phyloP scores from a whole-genome alignment of 2,888 invertebrate genomes.

The Apamea anceps region DNA sequence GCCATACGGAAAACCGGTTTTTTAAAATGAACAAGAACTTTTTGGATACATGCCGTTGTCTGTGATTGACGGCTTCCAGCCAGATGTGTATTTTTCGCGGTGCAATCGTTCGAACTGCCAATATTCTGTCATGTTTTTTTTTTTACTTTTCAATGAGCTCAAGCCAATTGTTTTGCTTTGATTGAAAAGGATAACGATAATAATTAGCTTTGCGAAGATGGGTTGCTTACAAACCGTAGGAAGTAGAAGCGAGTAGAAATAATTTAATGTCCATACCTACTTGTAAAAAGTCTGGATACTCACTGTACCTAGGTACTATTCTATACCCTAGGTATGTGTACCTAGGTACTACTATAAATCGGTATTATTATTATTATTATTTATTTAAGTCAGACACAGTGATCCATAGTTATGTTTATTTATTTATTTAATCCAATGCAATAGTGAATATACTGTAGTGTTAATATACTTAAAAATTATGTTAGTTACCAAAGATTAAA shows the following conservation, averaged over 20 bases:
- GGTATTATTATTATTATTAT: background rate
- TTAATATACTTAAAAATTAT: no score
- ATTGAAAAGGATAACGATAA: background rate
- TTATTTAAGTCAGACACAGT: no score
- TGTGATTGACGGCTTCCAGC: slow-evolving; percentile 43
- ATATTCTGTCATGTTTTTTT: slow-evolving; percentile 19
- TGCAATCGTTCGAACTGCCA: slow-evolving; percentile 42
- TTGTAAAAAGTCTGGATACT: background rate
- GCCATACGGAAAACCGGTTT: slow-evolving; percentile 17
- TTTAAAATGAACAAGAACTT: slow-evolving; percentile 16
- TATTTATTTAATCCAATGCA: no score
- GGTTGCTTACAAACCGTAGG: background rate
- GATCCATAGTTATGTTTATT: no score
- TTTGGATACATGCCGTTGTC: slow-evolving; percentile 20
- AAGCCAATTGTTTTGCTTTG: slow-evolving; percentile 18
- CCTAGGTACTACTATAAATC: background rate
- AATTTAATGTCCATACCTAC: background rate
- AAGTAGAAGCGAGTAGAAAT: background rate
- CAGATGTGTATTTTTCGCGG: slow-evolving; percentile 25
- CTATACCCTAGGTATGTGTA: no score
- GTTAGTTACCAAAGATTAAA: no score
- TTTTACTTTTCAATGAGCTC: slow-evolving; percentile 9
- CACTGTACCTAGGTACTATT: no score
- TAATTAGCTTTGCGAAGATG: no score
- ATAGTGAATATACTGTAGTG: no score